Evolutionary conservation across 1,140 invertebrate genomes (phyloP), one percentile per base, ranked within the genome.

Genomic region (Arion vulgaris): DNA sequence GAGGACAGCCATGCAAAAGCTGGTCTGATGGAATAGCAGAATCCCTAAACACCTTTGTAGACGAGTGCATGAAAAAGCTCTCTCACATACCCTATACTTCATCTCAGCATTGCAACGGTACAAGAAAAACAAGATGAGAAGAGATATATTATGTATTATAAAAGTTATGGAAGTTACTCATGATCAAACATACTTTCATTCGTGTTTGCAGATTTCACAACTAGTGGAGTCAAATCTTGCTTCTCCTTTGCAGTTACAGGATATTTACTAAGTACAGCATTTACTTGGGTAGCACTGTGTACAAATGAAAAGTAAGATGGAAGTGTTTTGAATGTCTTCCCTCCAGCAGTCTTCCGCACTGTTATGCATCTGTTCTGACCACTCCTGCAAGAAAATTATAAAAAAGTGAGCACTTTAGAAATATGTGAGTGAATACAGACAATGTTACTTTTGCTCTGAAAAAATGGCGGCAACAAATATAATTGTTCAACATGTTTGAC

Each of bases 341-440:
- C 45, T 32, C 68, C 78, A 39, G 73, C 71, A 17, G 41, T n/a
- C 26, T 83, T 85, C 11, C 51, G n/a, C 26, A 85, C 73, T 28
- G 76, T 73, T 9, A 86, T 79, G 41, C 73, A 81, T 7, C 83
- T 71, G 39, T 51, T 76, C 45, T 81, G 80, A 23, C 77, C 78
- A 78, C 81, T 74, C 17, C 83, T 86, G 71, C 23, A 81, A 71
- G 0, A 39, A 72, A 81, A 26, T 38, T 41, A 77, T 19, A 66
- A 62, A 38, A 4, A 66, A 39, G 32, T 73, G 5, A n/a, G 2
- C 23, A 57, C 15, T 57, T 23, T 57, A n/a, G 53, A 57, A 23
- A 15, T 4, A n/a, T 11, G 23, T 57, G 53, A 19, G 5, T 45
- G 15, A 45, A 5, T 7, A 5, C 15, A 15, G 41, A 45, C 15